A percentile compares a stretch with the other conserved stretches of the same genome.
phyloP scores from a whole-genome alignment of 1,140 invertebrate species.

The Drosophila arawakana region DNA sequence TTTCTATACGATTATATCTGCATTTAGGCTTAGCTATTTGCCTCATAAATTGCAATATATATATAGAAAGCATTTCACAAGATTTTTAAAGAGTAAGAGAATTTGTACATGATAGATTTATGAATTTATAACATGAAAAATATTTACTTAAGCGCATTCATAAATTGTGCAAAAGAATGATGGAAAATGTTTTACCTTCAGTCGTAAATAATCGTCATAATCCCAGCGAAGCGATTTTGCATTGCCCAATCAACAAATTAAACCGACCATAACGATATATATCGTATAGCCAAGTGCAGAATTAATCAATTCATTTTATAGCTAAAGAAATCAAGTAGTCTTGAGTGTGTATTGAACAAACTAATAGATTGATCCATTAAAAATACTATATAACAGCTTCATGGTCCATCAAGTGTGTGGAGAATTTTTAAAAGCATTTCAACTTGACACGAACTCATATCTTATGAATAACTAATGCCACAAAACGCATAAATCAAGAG shows the following conservation, averaged over 20 bases:
- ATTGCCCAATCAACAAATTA: constrained; percentile 21
- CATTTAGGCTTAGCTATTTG: constrained; percentile 9
- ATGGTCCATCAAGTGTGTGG: constrained; percentile 13
- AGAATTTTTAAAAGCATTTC: constrained; percentile 40
- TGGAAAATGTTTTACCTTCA: constrained; percentile 8
- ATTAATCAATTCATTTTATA: constrained; percentile 3
- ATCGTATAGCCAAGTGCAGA: neutral
- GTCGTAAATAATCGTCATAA: constrained; percentile 26
- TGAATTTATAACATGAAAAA: constrained; percentile 22
- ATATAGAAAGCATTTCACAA: constrained; percentile 28
- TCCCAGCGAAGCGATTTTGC: constrained; percentile 3
- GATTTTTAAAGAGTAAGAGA: neutral
- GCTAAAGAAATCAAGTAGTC: neutral
- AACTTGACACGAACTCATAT: constrained; percentile 53
- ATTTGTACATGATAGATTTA: constrained; percentile 25
- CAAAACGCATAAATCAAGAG: constrained; percentile 63
- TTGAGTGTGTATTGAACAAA: neutral
- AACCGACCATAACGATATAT: neutral
- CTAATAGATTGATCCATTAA: neutral
- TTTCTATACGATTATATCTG: neutral
- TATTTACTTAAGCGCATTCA: constrained; percentile 23
- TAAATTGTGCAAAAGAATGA: constrained; percentile 22
- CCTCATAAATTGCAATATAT: constrained; percentile 47
- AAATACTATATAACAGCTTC: constrained; percentile 2
- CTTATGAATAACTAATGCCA: constrained; percentile 41